Evolutionary conservation across 2,797 vertebrate species (phyloP).

Genomic region (Rhinoraja longicauda): DNA sequence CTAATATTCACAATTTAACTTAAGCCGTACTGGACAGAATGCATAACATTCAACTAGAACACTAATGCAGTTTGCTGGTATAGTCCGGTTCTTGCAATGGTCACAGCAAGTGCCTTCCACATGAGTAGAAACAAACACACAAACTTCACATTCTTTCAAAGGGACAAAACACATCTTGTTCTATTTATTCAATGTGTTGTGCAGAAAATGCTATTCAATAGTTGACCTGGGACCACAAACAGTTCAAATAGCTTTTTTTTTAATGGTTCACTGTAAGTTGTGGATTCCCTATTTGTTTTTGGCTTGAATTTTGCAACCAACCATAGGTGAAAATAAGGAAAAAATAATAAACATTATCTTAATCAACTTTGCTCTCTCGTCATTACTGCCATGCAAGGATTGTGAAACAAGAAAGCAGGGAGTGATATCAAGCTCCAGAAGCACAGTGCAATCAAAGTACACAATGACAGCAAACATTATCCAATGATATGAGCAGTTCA

Average conservation of each 20-base stretch:
- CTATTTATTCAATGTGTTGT: conserved; percentile 30
- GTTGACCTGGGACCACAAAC: not conserved
- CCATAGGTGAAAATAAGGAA: not conserved
- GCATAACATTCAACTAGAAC: not conserved
- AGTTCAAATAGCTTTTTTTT: conserved; percentile 5
- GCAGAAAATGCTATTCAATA: not conserved
- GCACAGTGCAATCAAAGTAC: conserved; percentile 12
- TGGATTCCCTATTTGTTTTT: conserved; percentile 7
- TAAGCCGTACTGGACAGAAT: not conserved
- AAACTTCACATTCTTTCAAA: conserved; percentile 5
- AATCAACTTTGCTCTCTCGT: not conserved
- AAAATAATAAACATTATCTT: conserved; percentile 14
- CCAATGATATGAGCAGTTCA: conserved; percentile 17
- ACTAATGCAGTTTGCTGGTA: not conserved
- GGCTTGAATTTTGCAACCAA: not conserved
- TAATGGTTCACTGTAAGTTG: conserved; percentile 19
- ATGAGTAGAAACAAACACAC: not conserved
- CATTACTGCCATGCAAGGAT: not conserved
- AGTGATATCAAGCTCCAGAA: not conserved
- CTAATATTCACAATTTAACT: not conserved
- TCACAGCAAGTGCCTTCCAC: conserved; percentile 2
- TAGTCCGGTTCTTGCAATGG: not conserved
- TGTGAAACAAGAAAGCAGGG: conserved; percentile 5
- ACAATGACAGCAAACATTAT: not conserved
- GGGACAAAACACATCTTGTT: conserved; percentile 11